Evolutionary conservation across 2,888 invertebrate genomes (phyloP).

Genomic region (Drosophila birchii): DNA sequence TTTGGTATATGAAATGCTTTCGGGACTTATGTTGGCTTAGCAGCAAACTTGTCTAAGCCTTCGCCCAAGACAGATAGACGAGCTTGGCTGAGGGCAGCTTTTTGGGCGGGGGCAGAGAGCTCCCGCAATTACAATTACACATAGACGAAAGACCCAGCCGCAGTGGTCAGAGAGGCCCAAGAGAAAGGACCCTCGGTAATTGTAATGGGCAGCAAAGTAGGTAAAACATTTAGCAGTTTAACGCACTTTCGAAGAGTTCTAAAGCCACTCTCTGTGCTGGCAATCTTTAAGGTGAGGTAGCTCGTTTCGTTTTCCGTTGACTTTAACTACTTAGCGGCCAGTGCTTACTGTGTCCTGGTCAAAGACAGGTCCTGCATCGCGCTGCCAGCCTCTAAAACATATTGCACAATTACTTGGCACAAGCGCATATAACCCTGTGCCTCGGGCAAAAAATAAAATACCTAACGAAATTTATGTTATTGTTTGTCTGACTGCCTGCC

Average conservation of each 20-base stretch:
- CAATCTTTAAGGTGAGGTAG: conserved; percentile 5
- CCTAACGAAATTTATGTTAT: conserved; percentile 77
- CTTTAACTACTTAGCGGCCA: conserved; percentile 33
- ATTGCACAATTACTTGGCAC: conserved; percentile 75
- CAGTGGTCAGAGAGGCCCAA: conserved; percentile 6
- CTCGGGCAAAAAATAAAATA: conserved; percentile 40
- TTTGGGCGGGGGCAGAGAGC: conserved; percentile 28
- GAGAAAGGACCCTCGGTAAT: conserved; percentile 54
- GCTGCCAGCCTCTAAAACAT: conserved; percentile 64
- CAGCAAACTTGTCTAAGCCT: conserved; percentile 76
- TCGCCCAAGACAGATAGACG: conserved; percentile 41
- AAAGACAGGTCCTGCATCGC: conserved; percentile 28
- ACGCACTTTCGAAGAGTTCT: conserved; percentile 44
- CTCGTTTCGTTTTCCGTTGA: conserved; percentile 3
- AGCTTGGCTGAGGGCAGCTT: not conserved
- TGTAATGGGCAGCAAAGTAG: conserved; percentile 67
- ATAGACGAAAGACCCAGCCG: conserved; percentile 31
- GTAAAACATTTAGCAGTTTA: conserved; percentile 63
- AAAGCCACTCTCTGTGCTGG: not conserved
- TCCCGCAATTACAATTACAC: conserved; percentile 76
- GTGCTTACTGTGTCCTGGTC: conserved; percentile 38
- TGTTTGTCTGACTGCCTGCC: conserved; percentile 72
- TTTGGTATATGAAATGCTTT: conserved; percentile 72
- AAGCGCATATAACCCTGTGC: conserved; percentile 37
- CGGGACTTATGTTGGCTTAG: conserved; percentile 81